Base-by-base conservation (phyloP, 2,113 vertebrate species). In the Helogale parvula region DNA sequence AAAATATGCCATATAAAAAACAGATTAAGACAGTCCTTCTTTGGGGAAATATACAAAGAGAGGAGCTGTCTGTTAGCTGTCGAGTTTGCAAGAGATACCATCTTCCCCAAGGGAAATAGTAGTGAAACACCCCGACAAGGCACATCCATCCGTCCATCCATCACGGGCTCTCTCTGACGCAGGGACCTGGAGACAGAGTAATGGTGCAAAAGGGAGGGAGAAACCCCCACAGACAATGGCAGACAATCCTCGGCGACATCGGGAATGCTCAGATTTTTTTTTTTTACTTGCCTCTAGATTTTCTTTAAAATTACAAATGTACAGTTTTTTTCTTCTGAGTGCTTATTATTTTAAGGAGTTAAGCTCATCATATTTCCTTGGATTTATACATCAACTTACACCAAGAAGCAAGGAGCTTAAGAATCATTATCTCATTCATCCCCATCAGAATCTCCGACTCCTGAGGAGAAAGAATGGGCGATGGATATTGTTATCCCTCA, bases 41-140 rank as follows among this genome's bases (percentile, higher is more conserved):
- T 99, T 98, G 98, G 98, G 99, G 99, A 99, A 98, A 99, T 98
- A 98, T 95, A 98, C 98, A 98, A 98, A 98, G 98, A 98, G 98
- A 98, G 50, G 86, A 98, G 98, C 98, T 99, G 98, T 99, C 98
- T 98, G 98, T 98, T 99, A 98, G 98, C 98, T 99, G 99, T 99
- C 98, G 98, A 98, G 99, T 99, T 99, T 99, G 98, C 98, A 98
- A 98, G 98, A 99, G 98, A 99, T 99, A 99, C 98, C 98, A 98
- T 99, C 99, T 99, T 99, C 98, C 99, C 98, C 98, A 85, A 97
- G 99, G 99, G 99, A 99, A 98, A 99, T 97, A 72, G 98, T 98
- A 98, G 98, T 98, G 98, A 98, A 99, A 98, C 99, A 98, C 97
- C 98, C 98, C 98, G 98, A 98, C 99, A 99, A 98, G 98, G 98